A percentile compares a stretch with the other conserved stretches of the same genome.
phyloP scores from a whole-genome alignment of 2,888 invertebrate species.

The Acleris laterana region DNA sequence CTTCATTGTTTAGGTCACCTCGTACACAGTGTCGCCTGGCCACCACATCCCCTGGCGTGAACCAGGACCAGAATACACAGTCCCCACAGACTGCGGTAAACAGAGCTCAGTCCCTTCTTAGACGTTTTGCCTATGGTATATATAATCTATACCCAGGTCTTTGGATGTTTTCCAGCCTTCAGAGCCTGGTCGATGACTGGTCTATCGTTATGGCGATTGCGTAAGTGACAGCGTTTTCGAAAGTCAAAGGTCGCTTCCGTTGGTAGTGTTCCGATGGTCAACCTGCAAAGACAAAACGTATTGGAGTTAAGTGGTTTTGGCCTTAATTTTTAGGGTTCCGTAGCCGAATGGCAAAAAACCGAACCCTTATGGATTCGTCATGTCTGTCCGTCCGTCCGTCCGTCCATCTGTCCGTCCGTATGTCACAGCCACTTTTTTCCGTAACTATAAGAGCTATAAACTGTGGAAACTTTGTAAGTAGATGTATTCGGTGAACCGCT shows the following conservation, averaged over 20 bases:
- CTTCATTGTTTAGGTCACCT: slow-evolving; percentile 83
- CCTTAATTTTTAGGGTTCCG: no score
- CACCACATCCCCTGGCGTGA: slow-evolving; percentile 61
- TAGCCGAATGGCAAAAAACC: no score
- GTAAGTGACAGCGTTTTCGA: slow-evolving; percentile 53
- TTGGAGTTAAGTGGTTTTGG: neutral
- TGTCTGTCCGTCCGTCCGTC: no score
- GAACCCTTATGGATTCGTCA: no score
- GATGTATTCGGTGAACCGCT: no score
- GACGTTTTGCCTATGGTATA: neutral
- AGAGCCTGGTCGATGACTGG: no score
- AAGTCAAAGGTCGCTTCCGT: slow-evolving; percentile 46
- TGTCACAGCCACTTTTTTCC: no score
- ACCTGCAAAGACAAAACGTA: slow-evolving; percentile 64
- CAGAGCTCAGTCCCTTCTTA: neutral
- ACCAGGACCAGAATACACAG: slow-evolving; percentile 41
- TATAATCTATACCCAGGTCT: no score
- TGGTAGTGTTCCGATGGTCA: slow-evolving; percentile 57
- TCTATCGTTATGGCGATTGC: slow-evolving; percentile 36
- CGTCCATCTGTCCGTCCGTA: no score
- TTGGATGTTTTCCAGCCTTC: no score
- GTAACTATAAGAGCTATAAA: no score
- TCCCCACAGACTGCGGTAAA: neutral
- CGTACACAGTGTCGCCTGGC: slow-evolving; percentile 73
- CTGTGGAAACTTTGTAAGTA: no score